A percentile compares a stretch with the other conserved stretches of the same genome.
phyloP scores from a whole-genome alignment of 2,113 vertebrate species.

The Papio anubis region DNA sequence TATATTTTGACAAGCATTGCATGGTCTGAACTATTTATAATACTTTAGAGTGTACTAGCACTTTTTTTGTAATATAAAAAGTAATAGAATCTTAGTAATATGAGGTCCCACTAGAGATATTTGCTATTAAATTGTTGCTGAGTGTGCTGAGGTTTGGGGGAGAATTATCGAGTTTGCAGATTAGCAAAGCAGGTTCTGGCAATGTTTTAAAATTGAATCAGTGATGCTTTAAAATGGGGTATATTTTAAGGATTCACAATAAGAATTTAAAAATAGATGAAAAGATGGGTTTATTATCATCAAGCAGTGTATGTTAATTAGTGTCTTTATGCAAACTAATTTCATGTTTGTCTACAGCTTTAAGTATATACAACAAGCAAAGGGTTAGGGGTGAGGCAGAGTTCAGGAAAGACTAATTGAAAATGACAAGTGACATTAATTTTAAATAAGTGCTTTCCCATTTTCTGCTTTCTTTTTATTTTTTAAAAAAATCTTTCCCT shows the following conservation, averaged over 20 bases:
- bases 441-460: slow-evolving; percentile 53
- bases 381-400: not conserved
- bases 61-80: slow-evolving; percentile 79
- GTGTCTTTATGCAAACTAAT: slow-evolving; percentile 59
- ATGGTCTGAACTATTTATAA: slow-evolving; percentile 76
- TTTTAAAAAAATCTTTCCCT: not conserved
- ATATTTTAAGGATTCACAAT: slow-evolving; percentile 69
- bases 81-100: slow-evolving; percentile 80
- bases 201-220: slow-evolving; percentile 78
- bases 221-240: slow-evolving; percentile 68
- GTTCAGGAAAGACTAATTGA: slow-evolving; percentile 53
- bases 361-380: not conserved
- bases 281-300: slow-evolving; percentile 58
- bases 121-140: slow-evolving; percentile 82
- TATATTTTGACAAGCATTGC: slow-evolving; percentile 72
- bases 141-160: slow-evolving; percentile 78
- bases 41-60: slow-evolving; percentile 74
- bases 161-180: slow-evolving; percentile 79
- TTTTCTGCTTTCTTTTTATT: slow-evolving; percentile 25
- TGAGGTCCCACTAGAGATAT: slow-evolving; percentile 79
- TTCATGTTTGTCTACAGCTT: slow-evolving; percentile 56
- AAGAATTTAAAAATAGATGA: slow-evolving; percentile 68
- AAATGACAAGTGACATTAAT: slow-evolving; percentile 44
- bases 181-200: slow-evolving; percentile 75
- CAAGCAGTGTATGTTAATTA: slow-evolving; percentile 57